Conservation (phyloP, 2,113 vertebrate genomes). For the Potamarius usumacintae region DNA sequence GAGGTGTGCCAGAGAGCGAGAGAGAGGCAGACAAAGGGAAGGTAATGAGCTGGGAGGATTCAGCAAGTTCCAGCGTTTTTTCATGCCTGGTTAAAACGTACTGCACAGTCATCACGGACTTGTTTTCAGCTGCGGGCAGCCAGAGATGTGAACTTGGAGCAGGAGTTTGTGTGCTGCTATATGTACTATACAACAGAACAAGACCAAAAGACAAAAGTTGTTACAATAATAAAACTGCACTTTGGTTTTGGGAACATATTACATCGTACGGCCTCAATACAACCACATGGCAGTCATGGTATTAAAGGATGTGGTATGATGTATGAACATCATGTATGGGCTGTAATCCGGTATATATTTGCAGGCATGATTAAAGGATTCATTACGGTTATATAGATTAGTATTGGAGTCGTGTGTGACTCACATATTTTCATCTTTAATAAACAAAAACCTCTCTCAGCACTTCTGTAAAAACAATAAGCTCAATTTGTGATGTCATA, state of each 20-base stretch:
- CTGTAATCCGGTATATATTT: background rate
- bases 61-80: slow-evolving; percentile 48
- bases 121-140: slow-evolving; percentile 16
- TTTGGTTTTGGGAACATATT: background rate
- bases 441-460: background rate
- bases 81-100: slow-evolving; percentile 50
- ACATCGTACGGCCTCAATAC: background rate
- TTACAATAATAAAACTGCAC: background rate
- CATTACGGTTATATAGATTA: background rate
- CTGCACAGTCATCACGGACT: slow-evolving; percentile 51
- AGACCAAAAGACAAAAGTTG: background rate
- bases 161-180: background rate
- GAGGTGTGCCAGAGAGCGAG: slow-evolving; percentile 4
- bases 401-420: background rate
- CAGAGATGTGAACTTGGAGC: slow-evolving; percentile 25
- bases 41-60: slow-evolving; percentile 41
- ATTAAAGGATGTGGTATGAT: background rate
- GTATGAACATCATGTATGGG: background rate
- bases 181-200: background rate
- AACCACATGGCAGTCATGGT: background rate
- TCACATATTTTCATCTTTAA: no score
- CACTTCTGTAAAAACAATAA: background rate
- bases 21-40: slow-evolving; percentile 53
- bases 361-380: background rate
- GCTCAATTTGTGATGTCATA: background rate